phyloP scores from a whole-genome alignment of 2,888 invertebrate genomes.

The Hyalella azteca region DNA sequence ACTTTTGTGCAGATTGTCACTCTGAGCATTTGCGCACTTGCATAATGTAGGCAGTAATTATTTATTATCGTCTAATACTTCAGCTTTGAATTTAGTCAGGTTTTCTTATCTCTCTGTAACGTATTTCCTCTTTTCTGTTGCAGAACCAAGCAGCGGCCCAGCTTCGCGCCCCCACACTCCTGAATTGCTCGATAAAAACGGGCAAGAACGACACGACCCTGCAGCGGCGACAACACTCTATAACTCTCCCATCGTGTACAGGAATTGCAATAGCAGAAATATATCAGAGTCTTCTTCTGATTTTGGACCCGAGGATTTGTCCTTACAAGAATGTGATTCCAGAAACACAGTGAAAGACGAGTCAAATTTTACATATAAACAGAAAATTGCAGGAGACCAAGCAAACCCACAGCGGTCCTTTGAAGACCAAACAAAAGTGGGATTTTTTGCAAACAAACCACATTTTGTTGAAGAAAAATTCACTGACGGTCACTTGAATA shows the following conservation, averaged over 20 bases:
- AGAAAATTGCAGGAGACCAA: too few relatives aligned
- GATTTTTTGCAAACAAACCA: too few relatives aligned
- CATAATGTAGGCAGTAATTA: background rate
- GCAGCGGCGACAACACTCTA: background rate
- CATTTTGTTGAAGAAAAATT: too few relatives aligned
- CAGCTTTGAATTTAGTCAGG: too few relatives aligned
- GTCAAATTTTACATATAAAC: background rate
- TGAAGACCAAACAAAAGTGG: background rate
- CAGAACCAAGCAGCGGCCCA: constrained; percentile 12
- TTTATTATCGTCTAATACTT: background rate
- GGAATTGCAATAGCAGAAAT: background rate
- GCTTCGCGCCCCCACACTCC: constrained; percentile 1
- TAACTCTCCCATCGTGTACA: background rate
- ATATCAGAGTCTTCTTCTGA: background rate
- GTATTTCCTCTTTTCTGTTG: background rate
- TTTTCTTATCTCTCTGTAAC: background rate
- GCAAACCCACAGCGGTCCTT: background rate
- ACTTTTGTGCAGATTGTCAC: background rate
- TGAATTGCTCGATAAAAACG: background rate
- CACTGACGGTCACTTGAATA: too few relatives aligned
- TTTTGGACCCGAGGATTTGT: background rate
- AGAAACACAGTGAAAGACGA: background rate
- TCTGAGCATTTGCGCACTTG: background rate
- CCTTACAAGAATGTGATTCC: background rate
- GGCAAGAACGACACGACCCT: background rate